Evolutionary conservation across 1,140 invertebrate species (phyloP).

Genomic region (Phymorhynchus buccinoides): DNA sequence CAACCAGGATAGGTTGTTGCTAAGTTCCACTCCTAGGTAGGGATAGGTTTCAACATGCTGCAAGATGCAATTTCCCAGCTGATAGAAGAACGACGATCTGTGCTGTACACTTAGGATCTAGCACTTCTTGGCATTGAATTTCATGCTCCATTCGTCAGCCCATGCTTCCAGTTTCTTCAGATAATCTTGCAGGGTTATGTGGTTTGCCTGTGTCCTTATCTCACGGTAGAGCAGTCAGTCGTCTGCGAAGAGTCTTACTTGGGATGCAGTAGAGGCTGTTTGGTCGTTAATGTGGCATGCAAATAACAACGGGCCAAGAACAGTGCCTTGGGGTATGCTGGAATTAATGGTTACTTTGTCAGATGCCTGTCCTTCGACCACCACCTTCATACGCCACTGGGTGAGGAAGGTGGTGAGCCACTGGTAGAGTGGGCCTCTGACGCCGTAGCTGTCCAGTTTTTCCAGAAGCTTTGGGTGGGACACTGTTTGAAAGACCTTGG

Average conservation of each 20-base stretch:
- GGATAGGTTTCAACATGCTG: slow-evolving; percentile 41
- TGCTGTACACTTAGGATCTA: background rate
- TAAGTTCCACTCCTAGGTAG: slow-evolving; percentile 38
- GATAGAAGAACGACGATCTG: slow-evolving; percentile 14
- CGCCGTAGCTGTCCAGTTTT: slow-evolving; percentile 44
- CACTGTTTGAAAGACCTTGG: slow-evolving; percentile 39
- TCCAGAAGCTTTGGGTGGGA: slow-evolving; percentile 44
- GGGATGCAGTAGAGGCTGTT: slow-evolving; percentile 38
- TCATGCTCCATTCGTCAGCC: background rate
- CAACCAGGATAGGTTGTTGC: slow-evolving; percentile 35
- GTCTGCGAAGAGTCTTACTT: slow-evolving; percentile 41
- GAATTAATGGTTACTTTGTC: background rate
- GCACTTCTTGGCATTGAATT: background rate
- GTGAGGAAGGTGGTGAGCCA: slow-evolving; percentile 49
- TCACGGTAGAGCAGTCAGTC: slow-evolving; percentile 43
- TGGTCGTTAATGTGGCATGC: slow-evolving; percentile 25
- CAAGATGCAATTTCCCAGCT: slow-evolving; percentile 39
- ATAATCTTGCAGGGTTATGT: background rate
- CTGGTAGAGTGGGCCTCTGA: slow-evolving; percentile 2
- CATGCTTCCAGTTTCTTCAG: slow-evolving; percentile 4
- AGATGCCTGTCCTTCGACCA: slow-evolving; percentile 4
- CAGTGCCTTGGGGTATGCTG: slow-evolving; percentile 9
- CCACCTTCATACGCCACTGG: slow-evolving; percentile 36
- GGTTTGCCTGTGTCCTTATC: slow-evolving; percentile 21
- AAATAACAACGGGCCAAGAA: background rate